Base-by-base conservation (phyloP, 2,888 invertebrate species). In the Neocrepidodera transversa region DNA sequence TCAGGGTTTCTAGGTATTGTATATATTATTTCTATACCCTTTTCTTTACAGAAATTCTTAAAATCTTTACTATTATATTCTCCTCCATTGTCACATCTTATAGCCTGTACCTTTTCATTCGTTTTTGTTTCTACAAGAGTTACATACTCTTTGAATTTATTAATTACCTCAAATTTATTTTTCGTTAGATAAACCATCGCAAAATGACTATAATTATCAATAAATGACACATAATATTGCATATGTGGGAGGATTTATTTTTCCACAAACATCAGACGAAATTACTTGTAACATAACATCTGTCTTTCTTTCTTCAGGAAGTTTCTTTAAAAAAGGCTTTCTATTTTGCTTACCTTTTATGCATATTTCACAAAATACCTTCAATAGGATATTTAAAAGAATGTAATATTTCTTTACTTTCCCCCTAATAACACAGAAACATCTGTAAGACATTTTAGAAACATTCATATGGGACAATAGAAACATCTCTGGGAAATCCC, bases 161-260 rank as follows among this genome's bases (percentile, higher is more conserved):
- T 26, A 7, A 59, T 18, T 40, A 48, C 47, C 32, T 57, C 56
- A 47, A 17, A 35, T 52, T 59, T 59, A 8, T 50, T 56, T 48
- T n/a, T 11, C 14, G 57, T 42, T 7, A 56, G 30, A 23, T 59
- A 62, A 23, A 30, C 17, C 13, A 47, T 35, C 16, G 38, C 18
- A 51, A 59, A 62, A 48, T 62, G 58, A 2, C 42, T 51, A 23
- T 42, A 62, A 54, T 62, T 43, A 18, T 64, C 64, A 23, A 60
- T 60, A 13, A 64, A 64, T 17, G 47, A 56, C 2, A 63, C 45
- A 47, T 54, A 60, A 40, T 60, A 64, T 11, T 18, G 14, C 56
- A 56, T 62, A 23, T n/a, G 47, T 61, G n/a, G 47, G 2, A 8
- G 38, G 64, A 30, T 50, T 58, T n/a, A n/a, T n/a, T n/a, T n/a